Percentiles rank a stretch among this genome's conserved stretches.
Conservation (phyloP, 2,888 invertebrate genomes). For the Papilio elwesi region DNA sequence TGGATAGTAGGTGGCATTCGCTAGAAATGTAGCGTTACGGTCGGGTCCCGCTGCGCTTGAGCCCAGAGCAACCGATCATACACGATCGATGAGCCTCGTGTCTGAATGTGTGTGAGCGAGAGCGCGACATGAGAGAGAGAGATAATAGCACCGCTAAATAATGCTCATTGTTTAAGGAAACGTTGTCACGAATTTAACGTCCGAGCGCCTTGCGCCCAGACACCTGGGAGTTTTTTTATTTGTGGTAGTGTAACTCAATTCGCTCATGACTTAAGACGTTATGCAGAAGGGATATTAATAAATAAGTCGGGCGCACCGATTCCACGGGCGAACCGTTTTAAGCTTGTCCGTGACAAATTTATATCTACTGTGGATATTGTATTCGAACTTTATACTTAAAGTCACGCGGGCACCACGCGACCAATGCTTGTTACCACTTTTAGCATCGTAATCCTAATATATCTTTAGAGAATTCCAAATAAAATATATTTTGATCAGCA, state of each 20-base stretch:
- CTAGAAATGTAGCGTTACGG: too few relatives aligned
- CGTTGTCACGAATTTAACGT: too few relatives aligned
- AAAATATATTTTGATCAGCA: not conserved
- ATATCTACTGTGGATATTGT: slow-evolving; percentile 50
- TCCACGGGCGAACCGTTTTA: slow-evolving; percentile 63
- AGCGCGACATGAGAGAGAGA: too few relatives aligned
- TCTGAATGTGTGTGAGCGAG: too few relatives aligned
- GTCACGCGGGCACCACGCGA: not conserved
- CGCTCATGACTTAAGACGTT: slow-evolving; percentile 45
- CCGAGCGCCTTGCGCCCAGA: too few relatives aligned
- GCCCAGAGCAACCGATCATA: too few relatives aligned
- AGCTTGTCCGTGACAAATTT: slow-evolving; percentile 68
- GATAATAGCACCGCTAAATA: too few relatives aligned
- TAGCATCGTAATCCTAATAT: slow-evolving; percentile 1
- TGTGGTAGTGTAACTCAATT: not conserved
- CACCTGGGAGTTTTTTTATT: too few relatives aligned
- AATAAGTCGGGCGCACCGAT: slow-evolving; percentile 62
- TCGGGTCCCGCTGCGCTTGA: too few relatives aligned
- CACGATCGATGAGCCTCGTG: too few relatives aligned
- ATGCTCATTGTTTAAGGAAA: too few relatives aligned
- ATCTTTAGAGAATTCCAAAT: not conserved
- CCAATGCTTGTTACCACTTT: not conserved
- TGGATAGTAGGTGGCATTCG: too few relatives aligned
- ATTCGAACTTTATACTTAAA: slow-evolving; percentile 35
- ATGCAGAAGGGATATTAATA: slow-evolving; percentile 61